These are phyloP conservation scores for Xestoiulus laeticollis DNA, from an alignment of 2,888 invertebrate genomes.

Conservation along the genomic window DNA sequence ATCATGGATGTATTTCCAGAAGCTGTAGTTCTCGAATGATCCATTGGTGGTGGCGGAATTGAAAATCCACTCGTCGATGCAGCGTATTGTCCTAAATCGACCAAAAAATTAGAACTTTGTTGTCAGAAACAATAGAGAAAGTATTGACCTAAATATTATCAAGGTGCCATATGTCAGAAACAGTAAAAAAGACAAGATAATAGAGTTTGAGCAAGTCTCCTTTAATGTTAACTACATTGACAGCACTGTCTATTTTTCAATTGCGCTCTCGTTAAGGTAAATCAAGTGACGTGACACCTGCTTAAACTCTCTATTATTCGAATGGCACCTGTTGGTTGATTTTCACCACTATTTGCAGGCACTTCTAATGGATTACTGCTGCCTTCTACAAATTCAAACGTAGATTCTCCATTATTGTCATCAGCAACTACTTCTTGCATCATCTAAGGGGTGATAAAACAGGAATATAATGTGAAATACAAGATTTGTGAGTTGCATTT, in stretches of 20 bases:
- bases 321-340: background rate
- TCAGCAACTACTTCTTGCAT: constrained; percentile 56
- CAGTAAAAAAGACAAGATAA: no score
- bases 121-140: background rate
- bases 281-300: no score
- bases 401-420: constrained; percentile 56
- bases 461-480: background rate
- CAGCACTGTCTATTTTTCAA: no score
- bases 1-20: background rate
- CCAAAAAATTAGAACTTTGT: background rate
- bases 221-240: no score
- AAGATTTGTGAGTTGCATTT: no score
- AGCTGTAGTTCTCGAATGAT: background rate
- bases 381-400: constrained; percentile 56
- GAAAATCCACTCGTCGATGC: background rate
- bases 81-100: background rate
- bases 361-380: constrained; percentile 40
- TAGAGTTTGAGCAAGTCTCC: no score
- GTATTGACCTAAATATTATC: no score
- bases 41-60: background rate
- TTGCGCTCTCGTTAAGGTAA: no score
- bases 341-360: background rate
- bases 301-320: no score
- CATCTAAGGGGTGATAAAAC: constrained; percentile 49
- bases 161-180: no score